A percentile compares a stretch with the other conserved stretches of the same genome.
Conservation (phyloP, 1,140 invertebrate species). For the Bilobella aurantiaca region DNA sequence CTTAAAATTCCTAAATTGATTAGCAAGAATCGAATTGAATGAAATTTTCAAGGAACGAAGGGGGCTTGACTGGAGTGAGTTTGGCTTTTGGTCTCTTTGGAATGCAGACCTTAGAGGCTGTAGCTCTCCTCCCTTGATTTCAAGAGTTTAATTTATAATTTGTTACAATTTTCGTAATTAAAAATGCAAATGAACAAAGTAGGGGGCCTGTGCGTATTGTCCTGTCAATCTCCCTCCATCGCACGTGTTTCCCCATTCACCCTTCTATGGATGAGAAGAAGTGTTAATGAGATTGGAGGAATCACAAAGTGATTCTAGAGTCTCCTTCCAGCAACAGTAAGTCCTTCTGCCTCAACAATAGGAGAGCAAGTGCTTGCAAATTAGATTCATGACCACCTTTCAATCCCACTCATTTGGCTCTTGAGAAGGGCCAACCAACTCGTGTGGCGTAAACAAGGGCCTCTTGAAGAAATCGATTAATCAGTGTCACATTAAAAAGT, state of each 20-base stretch:
- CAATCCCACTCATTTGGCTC: not conserved
- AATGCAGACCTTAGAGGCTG: too few relatives aligned
- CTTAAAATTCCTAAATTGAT: too few relatives aligned
- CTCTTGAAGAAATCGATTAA: conserved; percentile 7
- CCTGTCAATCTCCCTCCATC: not conserved
- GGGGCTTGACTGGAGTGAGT: too few relatives aligned
- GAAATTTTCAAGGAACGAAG: too few relatives aligned
- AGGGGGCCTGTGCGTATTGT: not conserved
- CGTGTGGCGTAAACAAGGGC: too few relatives aligned
- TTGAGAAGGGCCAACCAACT: not conserved
- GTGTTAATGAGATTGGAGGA: conserved; percentile 7
- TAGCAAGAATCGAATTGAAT: too few relatives aligned
- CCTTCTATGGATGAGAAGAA: not conserved
- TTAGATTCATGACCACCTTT: too few relatives aligned
- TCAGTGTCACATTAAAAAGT: conserved; percentile 5
- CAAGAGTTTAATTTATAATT: not conserved
- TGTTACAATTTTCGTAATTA: conserved; percentile 7
- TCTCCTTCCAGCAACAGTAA: not conserved
- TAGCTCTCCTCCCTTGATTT: too few relatives aligned
- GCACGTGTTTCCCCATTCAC: not conserved
- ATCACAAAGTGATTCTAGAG: not conserved
- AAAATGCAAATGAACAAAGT: conserved; percentile 5
- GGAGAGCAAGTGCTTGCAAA: too few relatives aligned
- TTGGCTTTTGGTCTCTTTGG: too few relatives aligned
- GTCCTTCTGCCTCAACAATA: too few relatives aligned